Evolutionary conservation across 2,888 invertebrate species (phyloP).

Genomic region (Mythimna loreyi): DNA sequence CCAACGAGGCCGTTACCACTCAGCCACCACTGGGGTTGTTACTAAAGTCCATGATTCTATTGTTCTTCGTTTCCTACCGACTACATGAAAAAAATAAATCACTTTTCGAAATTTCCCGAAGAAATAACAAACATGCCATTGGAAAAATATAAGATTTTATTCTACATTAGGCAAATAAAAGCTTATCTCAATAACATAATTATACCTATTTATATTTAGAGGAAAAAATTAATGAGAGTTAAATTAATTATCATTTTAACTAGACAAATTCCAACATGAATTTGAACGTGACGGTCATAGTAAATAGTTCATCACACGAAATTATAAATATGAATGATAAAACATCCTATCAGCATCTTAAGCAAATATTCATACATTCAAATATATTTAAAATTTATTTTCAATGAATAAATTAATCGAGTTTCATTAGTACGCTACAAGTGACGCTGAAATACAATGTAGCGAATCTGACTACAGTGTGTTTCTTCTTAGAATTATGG

Average conservation of each 20-base stretch:
- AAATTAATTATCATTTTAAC: not conserved
- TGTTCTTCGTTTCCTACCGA: too few relatives aligned
- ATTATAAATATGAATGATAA: conserved; percentile 37
- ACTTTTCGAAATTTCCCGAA: too few relatives aligned
- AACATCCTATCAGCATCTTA: conserved; percentile 3
- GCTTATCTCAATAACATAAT: too few relatives aligned
- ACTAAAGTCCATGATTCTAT: too few relatives aligned
- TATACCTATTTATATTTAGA: too few relatives aligned
- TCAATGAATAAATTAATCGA: conserved; percentile 33
- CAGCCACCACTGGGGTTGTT: too few relatives aligned
- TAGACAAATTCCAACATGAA: conserved; percentile 22
- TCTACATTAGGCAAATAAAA: too few relatives aligned
- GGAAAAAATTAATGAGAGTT: not conserved
- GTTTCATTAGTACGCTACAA: conserved; percentile 23
- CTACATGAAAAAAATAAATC: too few relatives aligned
- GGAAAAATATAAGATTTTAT: too few relatives aligned
- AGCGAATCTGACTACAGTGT: conserved; percentile 21
- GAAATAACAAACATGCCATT: too few relatives aligned
- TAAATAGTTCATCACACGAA: conserved; percentile 10
- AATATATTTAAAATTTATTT: conserved; percentile 29
- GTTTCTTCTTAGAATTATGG: not conserved
- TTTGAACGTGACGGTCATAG: conserved; percentile 8
- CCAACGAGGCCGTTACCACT: too few relatives aligned
- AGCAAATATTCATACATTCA: conserved; percentile 41
- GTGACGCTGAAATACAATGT: conserved; percentile 22